These are phyloP conservation scores for Caenorhabditis sp. DNA, from an alignment of 2,888 invertebrate species.

Conservation along the genomic window DNA sequence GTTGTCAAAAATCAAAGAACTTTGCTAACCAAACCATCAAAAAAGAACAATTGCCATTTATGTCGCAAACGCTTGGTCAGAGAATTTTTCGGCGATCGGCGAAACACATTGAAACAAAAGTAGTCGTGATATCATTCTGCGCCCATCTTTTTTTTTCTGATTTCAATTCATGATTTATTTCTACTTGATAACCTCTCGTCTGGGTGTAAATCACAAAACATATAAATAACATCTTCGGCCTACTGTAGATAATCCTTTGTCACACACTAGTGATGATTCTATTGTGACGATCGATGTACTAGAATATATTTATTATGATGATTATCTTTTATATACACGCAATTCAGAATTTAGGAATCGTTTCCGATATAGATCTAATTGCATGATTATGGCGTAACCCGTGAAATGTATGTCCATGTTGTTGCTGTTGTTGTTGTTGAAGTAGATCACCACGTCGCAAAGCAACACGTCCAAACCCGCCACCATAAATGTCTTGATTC, in stretches of 20 bases:
- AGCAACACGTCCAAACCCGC: slow-evolving; percentile 53
- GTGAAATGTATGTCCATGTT: not conserved
- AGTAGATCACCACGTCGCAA: slow-evolving; percentile 45
- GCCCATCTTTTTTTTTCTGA: not conserved
- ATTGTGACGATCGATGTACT: not conserved
- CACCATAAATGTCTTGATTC: slow-evolving; percentile 51
- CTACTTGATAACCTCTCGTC: not conserved
- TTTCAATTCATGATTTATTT: not conserved
- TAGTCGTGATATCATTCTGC: not conserved
- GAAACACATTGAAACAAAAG: not conserved
- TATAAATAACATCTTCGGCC: not conserved
- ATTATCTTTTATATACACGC: not conserved
- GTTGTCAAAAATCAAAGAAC: too few species aligned
- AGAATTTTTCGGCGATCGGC: too few species aligned
- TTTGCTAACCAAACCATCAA: too few species aligned
- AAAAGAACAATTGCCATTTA: too few species aligned
- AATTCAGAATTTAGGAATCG: not conserved
- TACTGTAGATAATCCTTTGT: not conserved
- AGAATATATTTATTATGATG: too few species aligned
- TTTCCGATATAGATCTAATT: not conserved
- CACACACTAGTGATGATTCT: not conserved
- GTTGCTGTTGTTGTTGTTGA: not conserved
- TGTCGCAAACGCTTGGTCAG: too few species aligned
- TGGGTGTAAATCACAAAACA: not conserved
- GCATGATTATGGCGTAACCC: not conserved